Base-by-base conservation (phyloP, 1,140 invertebrate species). In the Nasonia giraulti region DNA sequence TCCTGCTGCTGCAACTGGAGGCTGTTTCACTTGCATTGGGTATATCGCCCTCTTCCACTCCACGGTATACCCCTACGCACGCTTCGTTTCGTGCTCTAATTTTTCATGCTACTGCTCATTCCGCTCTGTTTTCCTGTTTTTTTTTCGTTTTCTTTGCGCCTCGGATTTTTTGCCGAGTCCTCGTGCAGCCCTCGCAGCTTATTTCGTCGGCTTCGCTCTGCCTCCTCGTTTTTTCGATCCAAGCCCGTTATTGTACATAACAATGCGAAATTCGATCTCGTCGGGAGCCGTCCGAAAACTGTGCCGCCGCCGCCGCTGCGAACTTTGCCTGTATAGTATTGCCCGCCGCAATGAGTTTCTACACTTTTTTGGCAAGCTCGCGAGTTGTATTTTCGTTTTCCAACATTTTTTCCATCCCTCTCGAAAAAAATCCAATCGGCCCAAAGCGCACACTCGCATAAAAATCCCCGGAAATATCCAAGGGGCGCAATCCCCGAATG, bases 21-120 rank as follows among this genome's bases (percentile, higher is more conserved):
- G 33, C 78, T 69, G 62, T 80, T 80, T 80, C 37, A 23, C 78
- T 80, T 47, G 76, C 55, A 23, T 66, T 31, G 31, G 14, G 27
- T 78, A 50, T 78, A n/a, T 50, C 40, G 44, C 2, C 7, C 55
- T 33, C 40, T 66, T 23, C 20, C 37, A 10, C n/a, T 20, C 40
- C 73, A 12, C 6, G 1, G 74, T 37, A 37, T 37, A 37, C 1
- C 33, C 33, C 33, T 37, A 6, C 33, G 44, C 76, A 12, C 76
- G 75, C 44, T 55, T 50, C 75, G 44, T 80, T 80, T 37, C 55
- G 55, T n/a, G 78, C 78, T 80, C 50, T 80, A 80, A 80, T 69
- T 66, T 78, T 69, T 66, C 31, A 80, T 80, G 62, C 44, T 69
- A 27, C 75, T n/a, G n/a, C 75, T 47, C 73, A 44, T 55, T 78